phyloP scores from a whole-genome alignment of 2,888 invertebrate species.

The Taphrorychus bicolor region DNA sequence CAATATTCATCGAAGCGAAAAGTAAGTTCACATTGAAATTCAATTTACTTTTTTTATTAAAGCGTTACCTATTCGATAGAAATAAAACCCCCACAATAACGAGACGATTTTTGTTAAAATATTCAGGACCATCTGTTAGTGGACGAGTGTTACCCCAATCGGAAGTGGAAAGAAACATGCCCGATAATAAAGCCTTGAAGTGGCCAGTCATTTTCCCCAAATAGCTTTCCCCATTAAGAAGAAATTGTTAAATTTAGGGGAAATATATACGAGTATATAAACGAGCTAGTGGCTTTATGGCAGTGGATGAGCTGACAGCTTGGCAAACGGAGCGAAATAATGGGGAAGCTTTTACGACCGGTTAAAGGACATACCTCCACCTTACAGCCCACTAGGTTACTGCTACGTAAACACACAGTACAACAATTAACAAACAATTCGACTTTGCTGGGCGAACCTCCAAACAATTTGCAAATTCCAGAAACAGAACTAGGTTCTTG shows the following conservation, averaged over 20 bases:
- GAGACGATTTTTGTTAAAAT: background rate
- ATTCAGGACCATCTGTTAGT: background rate
- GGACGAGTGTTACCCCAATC: background rate
- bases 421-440: background rate
- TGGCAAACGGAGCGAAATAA: conserved; percentile 34
- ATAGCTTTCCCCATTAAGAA: conserved; percentile 5
- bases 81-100: background rate
- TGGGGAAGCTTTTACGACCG: conserved; percentile 21
- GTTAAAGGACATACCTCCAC: conserved; percentile 7
- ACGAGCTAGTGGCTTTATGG: conserved; percentile 12
- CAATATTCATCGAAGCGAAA: background rate
- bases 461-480: conserved; percentile 22
- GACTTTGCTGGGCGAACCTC: conserved; percentile 3
- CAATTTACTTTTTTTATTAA: background rate
- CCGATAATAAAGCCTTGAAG: background rate
- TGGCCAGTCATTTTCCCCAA: background rate
- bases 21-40: background rate
- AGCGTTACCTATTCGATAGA: background rate
- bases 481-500: conserved; percentile 7
- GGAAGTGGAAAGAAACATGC: background rate
- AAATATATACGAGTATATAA: conserved; percentile 24
- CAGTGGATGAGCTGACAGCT: conserved; percentile 19
- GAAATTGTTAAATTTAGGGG: conserved; percentile 25
- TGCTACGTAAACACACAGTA: background rate
- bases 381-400: background rate